Base-by-base conservation (phyloP, 2,888 invertebrate species). In the Allacma fusca region DNA sequence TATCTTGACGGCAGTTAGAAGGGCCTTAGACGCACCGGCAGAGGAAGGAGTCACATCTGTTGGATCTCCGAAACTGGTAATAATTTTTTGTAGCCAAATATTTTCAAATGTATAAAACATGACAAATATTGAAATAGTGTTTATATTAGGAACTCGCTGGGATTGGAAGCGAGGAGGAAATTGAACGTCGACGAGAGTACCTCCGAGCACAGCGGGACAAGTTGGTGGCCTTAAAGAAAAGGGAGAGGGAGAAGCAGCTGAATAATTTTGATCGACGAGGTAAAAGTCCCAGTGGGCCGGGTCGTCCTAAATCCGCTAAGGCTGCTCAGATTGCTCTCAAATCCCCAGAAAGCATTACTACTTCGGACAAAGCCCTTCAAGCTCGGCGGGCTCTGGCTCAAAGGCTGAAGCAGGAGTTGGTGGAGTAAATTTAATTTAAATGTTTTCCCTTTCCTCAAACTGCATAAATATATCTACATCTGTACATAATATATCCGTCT, bases 201-300 rank as follows among this genome's bases (percentile, higher is more conserved):
- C 88, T 98, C 77, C 91, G 93, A 75, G 91, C 93, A 79, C 97
- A 97, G 86, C 90, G 97, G 28, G 97, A 97, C 87, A 95, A 96
- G 86, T 89, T 98, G 74, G 89, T 97, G 64, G 93, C 93, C 24
- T 88, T 97, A 85, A 98, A 97, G 87, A 94, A 93, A 85, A 92
- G 93, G 86, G 95, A 93, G 26, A 90, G 97, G 24, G 93, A 94
- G 85, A 92, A 93, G 83, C 91, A 94, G 86, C 88, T 96, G 9
- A 81, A 85, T 1, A 91, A 90, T 44, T 90, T 90, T 19, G 91
- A 91, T 74, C 85, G 78, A 19, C 72, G 75, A 19, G 80, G 73
- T 44, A 68, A 68, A 16, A 40, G 21, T 29, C 26, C 24, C 1
- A 43, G 23, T 12, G 44, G 65, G 16, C 83, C 85, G 12, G 80